Base-by-base conservation (phyloP, 2,113 vertebrate species). In the Nipponia nippon region DNA sequence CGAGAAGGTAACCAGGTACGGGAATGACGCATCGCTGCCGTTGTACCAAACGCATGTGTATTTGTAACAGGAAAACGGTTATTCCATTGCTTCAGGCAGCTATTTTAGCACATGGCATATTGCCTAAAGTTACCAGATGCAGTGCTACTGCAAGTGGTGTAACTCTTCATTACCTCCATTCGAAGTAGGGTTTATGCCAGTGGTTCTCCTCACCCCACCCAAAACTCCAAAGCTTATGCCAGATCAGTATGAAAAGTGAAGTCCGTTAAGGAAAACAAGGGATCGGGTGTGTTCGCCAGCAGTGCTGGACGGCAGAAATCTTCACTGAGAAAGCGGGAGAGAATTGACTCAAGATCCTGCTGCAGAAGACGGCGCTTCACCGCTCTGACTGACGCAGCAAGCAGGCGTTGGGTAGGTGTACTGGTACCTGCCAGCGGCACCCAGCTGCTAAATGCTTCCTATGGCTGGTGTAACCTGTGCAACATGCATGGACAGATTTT, bases 41-140 rank as follows among this genome's bases (percentile, higher is more conserved):
- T 2, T 13, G 49, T 26, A 42, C 66, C 40, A 26, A 9, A 34
- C 1, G 2, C 0, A 0, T 2, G 0, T 7, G 34, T 23, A 7
- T 47, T 38, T 44, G 17, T 16, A 40, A 52, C 50, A 15, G 42
- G 38, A 22, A 27, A 56, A 46, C 17, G 10, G 27, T 71, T 46
- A 3, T 27, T 58, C 29, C 9, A 1, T 73, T 56, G 36, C 76
- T 70, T 25, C 76, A 25, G 59, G 72, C 69, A 34, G 52, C 52
- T 55, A 0, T 75, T 87, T 50, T 9, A 47, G 59, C 26, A 27
- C 13, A 2, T 46, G 42, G 27, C 13, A 1, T 14, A 3, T 3
- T 62, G 38, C 59, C 67, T 20, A 2, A 20, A 58, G 72, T 50
- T 65, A 22, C 23, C 71, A 61, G 53, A 23, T 19, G 75, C 32